Percentiles rank a stretch among this genome's conserved stretches.
phyloP scores from a whole-genome alignment of 2,113 vertebrate species.

The Mus pahari region DNA sequence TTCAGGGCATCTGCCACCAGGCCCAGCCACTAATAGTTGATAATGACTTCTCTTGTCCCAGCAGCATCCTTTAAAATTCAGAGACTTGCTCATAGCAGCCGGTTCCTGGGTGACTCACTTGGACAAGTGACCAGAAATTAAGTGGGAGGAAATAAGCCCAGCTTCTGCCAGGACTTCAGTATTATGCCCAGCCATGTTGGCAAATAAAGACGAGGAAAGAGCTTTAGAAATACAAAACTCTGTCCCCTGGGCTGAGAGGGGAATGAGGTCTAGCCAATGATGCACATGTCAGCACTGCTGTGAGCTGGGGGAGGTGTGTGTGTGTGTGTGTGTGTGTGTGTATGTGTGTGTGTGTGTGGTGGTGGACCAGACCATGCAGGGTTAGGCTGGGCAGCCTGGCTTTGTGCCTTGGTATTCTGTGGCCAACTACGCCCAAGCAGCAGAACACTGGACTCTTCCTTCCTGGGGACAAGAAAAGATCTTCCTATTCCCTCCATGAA shows the following conservation, averaged over 20 bases:
- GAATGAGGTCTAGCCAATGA: background rate
- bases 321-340: too few relatives aligned
- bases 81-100: background rate
- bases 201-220: background rate
- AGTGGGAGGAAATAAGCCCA: background rate
- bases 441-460: background rate
- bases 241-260: background rate
- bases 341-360: background rate
- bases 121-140: constrained; percentile 44
- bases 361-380: background rate
- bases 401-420: background rate
- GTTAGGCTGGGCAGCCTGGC: background rate
- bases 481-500: background rate
- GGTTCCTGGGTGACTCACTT: background rate
- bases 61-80: background rate
- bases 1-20: background rate
- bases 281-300: too few relatives aligned
- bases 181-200: background rate
- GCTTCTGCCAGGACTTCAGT: constrained; percentile 23
- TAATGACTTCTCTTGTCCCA: background rate
- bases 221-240: constrained; percentile 52
- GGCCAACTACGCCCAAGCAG: background rate
- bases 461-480: background rate
- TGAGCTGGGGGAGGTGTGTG: too few relatives aligned
- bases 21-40: background rate